Conservation (phyloP, 2,113 vertebrate genomes). For the Cranoglanis bouderius region DNA sequence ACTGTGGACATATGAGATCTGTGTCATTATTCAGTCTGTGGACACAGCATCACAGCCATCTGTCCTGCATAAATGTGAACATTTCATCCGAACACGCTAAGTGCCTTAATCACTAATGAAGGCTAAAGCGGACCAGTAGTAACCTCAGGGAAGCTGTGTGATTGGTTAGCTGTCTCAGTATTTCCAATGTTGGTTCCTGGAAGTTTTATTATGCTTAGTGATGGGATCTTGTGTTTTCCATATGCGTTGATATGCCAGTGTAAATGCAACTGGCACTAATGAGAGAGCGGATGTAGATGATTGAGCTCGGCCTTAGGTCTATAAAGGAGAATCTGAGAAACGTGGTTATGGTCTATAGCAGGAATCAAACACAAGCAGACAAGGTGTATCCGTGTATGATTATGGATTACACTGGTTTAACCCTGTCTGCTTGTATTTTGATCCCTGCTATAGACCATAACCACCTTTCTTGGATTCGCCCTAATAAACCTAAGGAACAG, state of each 20-base stretch:
- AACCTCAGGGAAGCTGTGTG: background rate
- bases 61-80: background rate
- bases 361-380: background rate
- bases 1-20: background rate
- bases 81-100: background rate
- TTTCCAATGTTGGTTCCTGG: background rate
- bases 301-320: background rate
- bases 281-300: background rate
- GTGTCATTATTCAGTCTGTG: background rate
- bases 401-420: background rate
- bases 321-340: background rate
- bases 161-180: background rate
- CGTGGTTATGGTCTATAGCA: background rate
- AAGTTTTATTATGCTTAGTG: background rate
- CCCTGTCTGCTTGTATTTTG: background rate
- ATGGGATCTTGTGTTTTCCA: background rate
- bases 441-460: background rate
- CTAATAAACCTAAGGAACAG: too few relatives aligned
- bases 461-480: background rate
- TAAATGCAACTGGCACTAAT: background rate
- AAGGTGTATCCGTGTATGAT: background rate
- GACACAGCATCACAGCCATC: background rate
- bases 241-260: background rate
- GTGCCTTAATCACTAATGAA: background rate
- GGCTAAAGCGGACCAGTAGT: background rate